These are phyloP conservation scores for Tympanuchus pallidicinctus DNA, from an alignment of 2,113 vertebrate species.

Conservation along the genomic window DNA sequence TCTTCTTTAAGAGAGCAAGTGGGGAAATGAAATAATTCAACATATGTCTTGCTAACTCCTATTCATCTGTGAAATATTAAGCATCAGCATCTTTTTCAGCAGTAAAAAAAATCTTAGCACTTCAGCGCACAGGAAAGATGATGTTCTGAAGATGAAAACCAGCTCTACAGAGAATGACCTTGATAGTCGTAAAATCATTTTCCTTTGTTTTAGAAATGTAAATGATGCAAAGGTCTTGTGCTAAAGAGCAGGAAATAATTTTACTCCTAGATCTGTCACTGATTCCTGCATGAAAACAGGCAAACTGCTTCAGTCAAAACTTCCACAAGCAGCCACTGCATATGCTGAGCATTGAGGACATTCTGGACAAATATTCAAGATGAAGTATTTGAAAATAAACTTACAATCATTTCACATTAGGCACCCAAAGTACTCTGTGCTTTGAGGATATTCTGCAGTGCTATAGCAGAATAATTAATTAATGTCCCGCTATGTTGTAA, in stretches of 20 bases:
- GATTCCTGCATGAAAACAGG: neutral
- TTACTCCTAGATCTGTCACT: neutral
- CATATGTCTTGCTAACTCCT: neutral
- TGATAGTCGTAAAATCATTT: neutral
- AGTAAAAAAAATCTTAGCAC: neutral
- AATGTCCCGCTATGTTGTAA: rapidly evolving
- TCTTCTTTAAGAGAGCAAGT: neutral
- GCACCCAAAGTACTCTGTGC: neutral
- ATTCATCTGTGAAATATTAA: neutral
- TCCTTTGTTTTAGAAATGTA: neutral
- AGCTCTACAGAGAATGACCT: neutral
- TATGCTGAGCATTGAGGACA: neutral
- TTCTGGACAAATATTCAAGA: neutral
- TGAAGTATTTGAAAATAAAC: neutral
- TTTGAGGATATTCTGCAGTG: neutral
- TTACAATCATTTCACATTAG: neutral
- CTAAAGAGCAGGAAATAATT: neutral
- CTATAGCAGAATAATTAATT: neutral
- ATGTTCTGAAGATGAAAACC: neutral
- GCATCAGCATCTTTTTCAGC: neutral
- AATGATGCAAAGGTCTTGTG: neutral
- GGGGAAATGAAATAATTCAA: neutral
- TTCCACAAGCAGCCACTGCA: neutral
- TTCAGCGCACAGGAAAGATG: neutral
- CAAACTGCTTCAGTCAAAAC: neutral